Conservation (phyloP, 1,140 invertebrate species). For the Portunus trituberculatus region DNA sequence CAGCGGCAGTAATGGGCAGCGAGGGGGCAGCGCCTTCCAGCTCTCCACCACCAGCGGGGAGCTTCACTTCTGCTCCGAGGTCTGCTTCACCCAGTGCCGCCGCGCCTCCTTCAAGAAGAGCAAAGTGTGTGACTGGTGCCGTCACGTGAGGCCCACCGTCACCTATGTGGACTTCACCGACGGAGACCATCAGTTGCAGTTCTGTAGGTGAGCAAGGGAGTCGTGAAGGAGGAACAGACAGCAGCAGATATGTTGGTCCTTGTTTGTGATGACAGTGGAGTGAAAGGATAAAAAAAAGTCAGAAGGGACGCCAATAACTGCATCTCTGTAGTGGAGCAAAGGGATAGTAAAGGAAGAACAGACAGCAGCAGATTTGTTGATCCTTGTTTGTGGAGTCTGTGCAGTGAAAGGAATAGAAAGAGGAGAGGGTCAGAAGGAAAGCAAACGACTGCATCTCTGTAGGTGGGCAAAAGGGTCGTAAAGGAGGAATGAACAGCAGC, state of each 20-base stretch:
- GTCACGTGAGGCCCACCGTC: constrained; percentile 93
- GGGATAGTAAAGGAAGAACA: no score
- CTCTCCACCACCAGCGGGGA: constrained; percentile 75
- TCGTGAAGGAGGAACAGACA: neutral
- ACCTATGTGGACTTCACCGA: constrained; percentile 92
- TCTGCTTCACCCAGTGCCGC: constrained; percentile 93
- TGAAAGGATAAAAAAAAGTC: no score
- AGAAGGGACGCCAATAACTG: no score
- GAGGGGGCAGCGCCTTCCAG: constrained; percentile 71
- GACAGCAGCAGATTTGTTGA: no score
- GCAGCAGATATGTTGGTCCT: no score
- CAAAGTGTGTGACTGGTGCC: constrained; percentile 94
- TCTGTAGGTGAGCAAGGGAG: constrained; percentile 81
- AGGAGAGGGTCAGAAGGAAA: no score
- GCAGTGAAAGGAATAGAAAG: no score
- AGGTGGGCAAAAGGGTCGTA: constrained; percentile 79
- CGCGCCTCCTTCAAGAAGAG: constrained; percentile 93
- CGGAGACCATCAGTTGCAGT: constrained; percentile 83
- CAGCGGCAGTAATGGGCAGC: constrained; percentile 40
- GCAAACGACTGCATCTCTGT: constrained; percentile 85
- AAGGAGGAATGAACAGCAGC: neutral
- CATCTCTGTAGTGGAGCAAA: no score
- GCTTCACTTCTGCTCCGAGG: constrained; percentile 88
- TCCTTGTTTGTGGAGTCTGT: no score
- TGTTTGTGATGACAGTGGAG: no score